phyloP scores from a whole-genome alignment of 1,140 invertebrate species.

The Asbolus verrucosus region DNA sequence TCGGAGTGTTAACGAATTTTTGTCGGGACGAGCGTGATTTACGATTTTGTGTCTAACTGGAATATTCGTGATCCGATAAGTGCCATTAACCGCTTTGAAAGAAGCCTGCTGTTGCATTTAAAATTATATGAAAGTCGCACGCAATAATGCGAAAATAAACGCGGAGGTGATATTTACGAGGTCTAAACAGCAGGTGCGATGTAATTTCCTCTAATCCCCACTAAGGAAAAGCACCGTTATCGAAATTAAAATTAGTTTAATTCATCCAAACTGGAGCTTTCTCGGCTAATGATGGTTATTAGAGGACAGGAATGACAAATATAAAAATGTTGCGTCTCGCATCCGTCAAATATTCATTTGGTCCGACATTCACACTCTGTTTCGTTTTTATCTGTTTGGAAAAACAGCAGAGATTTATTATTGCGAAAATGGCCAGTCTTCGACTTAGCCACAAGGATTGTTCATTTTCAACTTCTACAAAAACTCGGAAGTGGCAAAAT shows the following conservation, averaged over 20 bases:
- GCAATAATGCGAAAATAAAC: conserved; percentile 4
- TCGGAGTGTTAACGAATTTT: no score
- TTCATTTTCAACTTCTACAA: background rate
- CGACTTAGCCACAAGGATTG: background rate
- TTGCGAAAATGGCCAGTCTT: background rate
- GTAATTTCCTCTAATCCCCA: conserved; percentile 19
- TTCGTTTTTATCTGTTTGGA: background rate
- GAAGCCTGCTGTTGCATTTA: background rate
- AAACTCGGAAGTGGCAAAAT: background rate
- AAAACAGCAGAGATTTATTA: background rate
- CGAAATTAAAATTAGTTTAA: conserved; percentile 18
- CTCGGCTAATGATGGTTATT: background rate
- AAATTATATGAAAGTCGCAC: conserved; percentile 4
- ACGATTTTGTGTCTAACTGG: no score
- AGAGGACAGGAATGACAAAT: no score
- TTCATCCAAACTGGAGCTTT: background rate
- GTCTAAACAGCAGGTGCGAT: conserved; percentile 34
- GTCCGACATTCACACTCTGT: no score
- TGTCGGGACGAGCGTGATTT: conserved; percentile 2
- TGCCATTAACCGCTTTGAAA: conserved; percentile 15
- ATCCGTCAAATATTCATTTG: no score
- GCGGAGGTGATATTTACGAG: conserved; percentile 11
- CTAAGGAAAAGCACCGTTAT: conserved; percentile 7
- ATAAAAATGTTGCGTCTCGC: no score
- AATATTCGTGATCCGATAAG: conserved; percentile 10